phyloP scores from a whole-genome alignment of 2,113 vertebrate species.

The Tamias sibiricus region DNA sequence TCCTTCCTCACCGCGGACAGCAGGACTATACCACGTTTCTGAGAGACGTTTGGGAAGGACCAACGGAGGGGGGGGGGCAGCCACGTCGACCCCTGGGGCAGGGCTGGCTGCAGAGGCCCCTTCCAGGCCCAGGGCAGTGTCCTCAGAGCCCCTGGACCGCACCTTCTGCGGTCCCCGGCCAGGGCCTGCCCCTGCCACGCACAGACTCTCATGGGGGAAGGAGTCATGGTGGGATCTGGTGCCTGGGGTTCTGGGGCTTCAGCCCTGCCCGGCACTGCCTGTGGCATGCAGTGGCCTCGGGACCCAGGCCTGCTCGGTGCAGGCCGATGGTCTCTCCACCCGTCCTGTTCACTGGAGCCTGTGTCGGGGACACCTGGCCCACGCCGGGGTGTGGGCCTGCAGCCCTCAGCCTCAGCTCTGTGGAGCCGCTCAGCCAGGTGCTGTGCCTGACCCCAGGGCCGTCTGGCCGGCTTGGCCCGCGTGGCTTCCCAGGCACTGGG shows the following conservation, averaged over 20 bases:
- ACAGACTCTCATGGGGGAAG: too few relatives aligned
- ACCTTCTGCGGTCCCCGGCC: not conserved
- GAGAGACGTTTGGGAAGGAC: too few relatives aligned
- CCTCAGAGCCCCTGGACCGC: not conserved
- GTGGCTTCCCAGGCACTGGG: too few relatives aligned
- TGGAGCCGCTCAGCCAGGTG: not conserved
- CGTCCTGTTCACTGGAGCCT: not conserved
- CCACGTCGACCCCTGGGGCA: too few relatives aligned
- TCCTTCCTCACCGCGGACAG: not conserved
- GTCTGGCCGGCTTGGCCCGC: not conserved
- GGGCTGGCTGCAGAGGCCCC: too few relatives aligned
- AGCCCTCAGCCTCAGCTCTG: not conserved
- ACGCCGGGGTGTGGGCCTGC: not conserved
- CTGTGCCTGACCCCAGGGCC: not conserved
- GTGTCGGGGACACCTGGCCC: not conserved
- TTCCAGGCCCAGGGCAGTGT: too few relatives aligned
- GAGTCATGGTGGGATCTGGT: fast-evolving
- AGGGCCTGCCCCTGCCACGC: not conserved
- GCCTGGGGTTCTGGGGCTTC: not conserved
- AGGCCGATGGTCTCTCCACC: not conserved
- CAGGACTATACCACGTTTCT: not conserved
- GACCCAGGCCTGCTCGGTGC: not conserved
- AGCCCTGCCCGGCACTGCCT: fast-evolving
- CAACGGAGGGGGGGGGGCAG: too few relatives aligned
- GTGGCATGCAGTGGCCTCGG: too few relatives aligned